These are phyloP conservation scores for Hydractinia symbiolongicarpus DNA, from an alignment of 30 jellyfish, hydroid and myxozoan species.

Conservation along the genomic window DNA sequence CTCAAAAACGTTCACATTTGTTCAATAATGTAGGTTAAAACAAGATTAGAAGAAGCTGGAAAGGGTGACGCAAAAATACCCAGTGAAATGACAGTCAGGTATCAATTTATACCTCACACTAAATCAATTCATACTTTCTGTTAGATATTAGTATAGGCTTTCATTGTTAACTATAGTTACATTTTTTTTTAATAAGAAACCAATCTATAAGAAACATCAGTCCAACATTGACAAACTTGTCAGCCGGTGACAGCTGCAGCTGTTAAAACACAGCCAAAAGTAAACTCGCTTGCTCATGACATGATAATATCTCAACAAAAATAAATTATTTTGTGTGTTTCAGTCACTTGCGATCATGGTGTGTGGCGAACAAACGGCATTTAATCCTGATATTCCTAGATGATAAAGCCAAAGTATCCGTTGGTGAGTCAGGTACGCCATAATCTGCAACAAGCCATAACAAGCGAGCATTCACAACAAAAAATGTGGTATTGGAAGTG, in stretches of 20 bases:
- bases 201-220: too few species aligned
- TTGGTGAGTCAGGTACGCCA: conserved; percentile 47
- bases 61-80: background rate
- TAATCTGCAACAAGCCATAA: conserved; percentile 27
- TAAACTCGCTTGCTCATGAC: too few species aligned
- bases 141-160: background rate
- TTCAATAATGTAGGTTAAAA: background rate
- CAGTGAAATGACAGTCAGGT: conserved; percentile 8
- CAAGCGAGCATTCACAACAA: background rate
- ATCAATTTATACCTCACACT: conserved; percentile 14
- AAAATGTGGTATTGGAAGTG: conserved; percentile 28
- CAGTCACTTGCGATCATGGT: conserved; percentile 32
- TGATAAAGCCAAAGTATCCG: conserved; percentile 40
- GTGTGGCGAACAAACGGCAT: conserved; percentile 14
- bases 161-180: background rate
- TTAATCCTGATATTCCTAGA: conserved; percentile 26
- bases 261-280: too few species aligned
- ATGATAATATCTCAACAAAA: too few species aligned
- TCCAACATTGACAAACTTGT: background rate
- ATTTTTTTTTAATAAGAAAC: too few species aligned
- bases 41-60: background rate
- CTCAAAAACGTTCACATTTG: background rate
- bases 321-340: background rate
- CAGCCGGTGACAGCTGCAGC: background rate
- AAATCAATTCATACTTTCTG: conserved; percentile 36